These are phyloP conservation scores for Ficedula albicollis DNA, from an alignment of 2,797 vertebrate species.

Conservation along the genomic window DNA sequence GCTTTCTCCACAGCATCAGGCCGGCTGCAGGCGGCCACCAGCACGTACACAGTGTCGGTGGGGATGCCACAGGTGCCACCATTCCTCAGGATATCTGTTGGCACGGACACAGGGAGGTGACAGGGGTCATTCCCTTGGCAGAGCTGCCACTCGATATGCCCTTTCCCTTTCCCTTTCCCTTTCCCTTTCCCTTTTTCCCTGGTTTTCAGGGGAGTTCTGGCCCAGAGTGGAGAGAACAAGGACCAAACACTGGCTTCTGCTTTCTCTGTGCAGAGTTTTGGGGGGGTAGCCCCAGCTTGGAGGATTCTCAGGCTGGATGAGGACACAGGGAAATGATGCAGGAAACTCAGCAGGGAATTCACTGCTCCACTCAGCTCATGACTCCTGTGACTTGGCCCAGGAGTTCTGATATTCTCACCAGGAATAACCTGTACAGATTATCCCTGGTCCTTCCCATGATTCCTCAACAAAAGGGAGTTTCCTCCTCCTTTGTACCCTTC, in stretches of 20 bases:
- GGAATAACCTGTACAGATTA: no score
- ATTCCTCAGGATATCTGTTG: slow-evolving; percentile 87
- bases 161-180: no score
- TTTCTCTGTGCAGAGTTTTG: not conserved
- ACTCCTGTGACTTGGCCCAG: not conserved
- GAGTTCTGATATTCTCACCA: no score
- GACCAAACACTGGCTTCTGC: not conserved
- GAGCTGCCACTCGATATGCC: not conserved
- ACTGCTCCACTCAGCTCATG: not conserved
- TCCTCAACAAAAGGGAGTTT: no score
- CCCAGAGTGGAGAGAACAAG: not conserved
- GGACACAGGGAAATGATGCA: not conserved
- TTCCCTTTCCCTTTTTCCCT: not conserved
- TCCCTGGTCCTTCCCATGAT: no score
- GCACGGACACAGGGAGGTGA: not conserved
- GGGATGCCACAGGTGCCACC: slow-evolving; percentile 89
- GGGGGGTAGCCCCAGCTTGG: not conserved
- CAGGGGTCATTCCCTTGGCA: not conserved
- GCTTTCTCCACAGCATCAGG: slow-evolving; percentile 88
- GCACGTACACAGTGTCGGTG: slow-evolving; percentile 90
- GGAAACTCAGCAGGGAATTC: not conserved
- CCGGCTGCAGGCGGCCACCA: slow-evolving; percentile 88
- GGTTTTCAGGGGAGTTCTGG: not conserved
- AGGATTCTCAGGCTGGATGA: not conserved
- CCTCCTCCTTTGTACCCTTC: no score